These are phyloP conservation scores for Dendrolimus houi DNA, from an alignment of 2,888 invertebrate species.

Conservation along the genomic window DNA sequence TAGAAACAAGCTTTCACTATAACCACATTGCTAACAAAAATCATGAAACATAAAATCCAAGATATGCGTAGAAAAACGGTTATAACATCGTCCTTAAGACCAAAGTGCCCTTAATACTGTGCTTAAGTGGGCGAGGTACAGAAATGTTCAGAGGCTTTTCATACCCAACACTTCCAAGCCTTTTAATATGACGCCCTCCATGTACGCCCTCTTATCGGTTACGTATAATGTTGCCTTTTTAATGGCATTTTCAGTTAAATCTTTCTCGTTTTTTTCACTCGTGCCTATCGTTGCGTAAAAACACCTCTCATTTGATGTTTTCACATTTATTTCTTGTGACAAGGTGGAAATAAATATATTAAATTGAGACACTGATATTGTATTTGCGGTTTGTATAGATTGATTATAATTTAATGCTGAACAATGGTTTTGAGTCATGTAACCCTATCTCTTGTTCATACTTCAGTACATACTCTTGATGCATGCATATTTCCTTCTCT, in stretches of 20 bases:
- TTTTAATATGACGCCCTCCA: slow-evolving; percentile 69
- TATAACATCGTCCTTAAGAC: slow-evolving; percentile 62
- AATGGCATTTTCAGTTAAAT: slow-evolving; percentile 41
- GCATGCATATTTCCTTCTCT: too few species aligned
- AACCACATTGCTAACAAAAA: too few species aligned
- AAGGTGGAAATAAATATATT: neutral
- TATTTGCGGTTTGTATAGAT: neutral
- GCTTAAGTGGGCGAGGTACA: slow-evolving; percentile 70
- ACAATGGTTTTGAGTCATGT: too few species aligned
- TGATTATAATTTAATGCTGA: too few species aligned
- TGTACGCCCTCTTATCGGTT: slow-evolving; percentile 46
- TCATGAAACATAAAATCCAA: neutral
- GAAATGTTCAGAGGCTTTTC: slow-evolving; percentile 69
- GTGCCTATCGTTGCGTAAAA: neutral
- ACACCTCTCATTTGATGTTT: neutral
- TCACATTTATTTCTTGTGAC: neutral
- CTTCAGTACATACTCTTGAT: too few species aligned
- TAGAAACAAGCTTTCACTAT: slow-evolving; percentile 12
- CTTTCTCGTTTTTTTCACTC: neutral
- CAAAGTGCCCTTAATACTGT: slow-evolving; percentile 73
- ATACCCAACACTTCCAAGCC: slow-evolving; percentile 70
- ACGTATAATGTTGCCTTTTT: slow-evolving; percentile 51
- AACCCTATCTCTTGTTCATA: too few species aligned
- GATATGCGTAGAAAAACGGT: slow-evolving; percentile 14
- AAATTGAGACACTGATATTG: neutral